Conservation (phyloP, 2,888 invertebrate species). For the Didymodactylos carnosus region DNA sequence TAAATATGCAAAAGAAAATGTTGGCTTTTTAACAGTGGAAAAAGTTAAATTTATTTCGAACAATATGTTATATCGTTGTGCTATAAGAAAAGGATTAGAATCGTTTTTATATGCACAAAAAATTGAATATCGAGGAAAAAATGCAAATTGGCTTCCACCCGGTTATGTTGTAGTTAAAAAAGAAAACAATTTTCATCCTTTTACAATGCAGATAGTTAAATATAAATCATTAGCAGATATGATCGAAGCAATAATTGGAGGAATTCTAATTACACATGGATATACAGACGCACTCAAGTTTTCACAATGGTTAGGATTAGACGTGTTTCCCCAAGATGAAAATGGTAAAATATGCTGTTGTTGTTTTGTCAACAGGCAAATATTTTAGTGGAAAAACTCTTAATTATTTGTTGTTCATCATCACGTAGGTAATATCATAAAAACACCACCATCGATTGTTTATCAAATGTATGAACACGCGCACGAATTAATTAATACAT, state of each 20-base stretch:
- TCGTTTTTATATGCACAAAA: neutral
- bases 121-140: neutral
- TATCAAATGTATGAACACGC: too few relatives aligned
- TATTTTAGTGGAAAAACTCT: too few relatives aligned
- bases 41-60: neutral
- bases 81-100: neutral
- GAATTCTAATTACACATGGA: conserved; percentile 76
- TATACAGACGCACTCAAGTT: conserved; percentile 75
- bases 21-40: neutral
- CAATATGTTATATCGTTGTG: conserved; percentile 4
- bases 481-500: too few relatives aligned
- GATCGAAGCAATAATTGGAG: conserved; percentile 73
- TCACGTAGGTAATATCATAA: neutral
- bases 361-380: too few relatives aligned
- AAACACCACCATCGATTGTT: neutral
- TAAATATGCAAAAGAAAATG: neutral
- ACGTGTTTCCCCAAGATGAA: neutral
- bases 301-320: conserved; percentile 87
- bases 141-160: neutral
- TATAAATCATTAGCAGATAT: conserved; percentile 92
- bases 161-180: neutral
- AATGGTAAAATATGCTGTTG: neutral
- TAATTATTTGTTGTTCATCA: too few relatives aligned
- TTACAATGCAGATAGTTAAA: neutral
- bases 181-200: neutral